Evolutionary conservation across 2,797 vertebrate species (phyloP).

Genomic region (Hemibagrus guttatus): DNA sequence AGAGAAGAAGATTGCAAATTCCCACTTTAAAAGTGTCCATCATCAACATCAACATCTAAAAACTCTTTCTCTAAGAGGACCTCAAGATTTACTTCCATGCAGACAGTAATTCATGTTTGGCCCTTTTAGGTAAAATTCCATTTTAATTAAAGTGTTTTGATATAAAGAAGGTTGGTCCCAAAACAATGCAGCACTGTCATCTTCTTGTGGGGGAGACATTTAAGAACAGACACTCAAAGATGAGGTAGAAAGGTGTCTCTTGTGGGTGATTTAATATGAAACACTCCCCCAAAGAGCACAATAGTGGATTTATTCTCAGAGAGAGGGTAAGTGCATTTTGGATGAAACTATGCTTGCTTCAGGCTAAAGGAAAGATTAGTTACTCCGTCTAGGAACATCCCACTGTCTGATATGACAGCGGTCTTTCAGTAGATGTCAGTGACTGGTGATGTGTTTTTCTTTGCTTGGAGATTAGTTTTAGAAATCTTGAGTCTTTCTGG

Average conservation of each 20-base stretch:
- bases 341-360: constrained; percentile 42
- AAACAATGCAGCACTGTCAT: constrained; percentile 43
- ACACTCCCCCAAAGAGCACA: constrained; percentile 37
- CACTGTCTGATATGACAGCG: constrained; percentile 40
- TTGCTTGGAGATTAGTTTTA: constrained; percentile 22
- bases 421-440: constrained; percentile 33
- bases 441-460: constrained; percentile 9
- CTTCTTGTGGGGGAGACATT: constrained; percentile 25
- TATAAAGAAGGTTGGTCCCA: background rate
- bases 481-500: constrained; percentile 17
- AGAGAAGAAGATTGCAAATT: background rate
- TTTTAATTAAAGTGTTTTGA: constrained; percentile 47
- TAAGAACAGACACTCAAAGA: constrained; percentile 32
- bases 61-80: background rate
- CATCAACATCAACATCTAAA: background rate
- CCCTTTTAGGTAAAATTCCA: constrained; percentile 26
- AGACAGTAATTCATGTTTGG: constrained; percentile 13
- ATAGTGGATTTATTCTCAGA: constrained; percentile 47
- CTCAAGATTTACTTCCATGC: background rate
- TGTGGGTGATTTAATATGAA: constrained; percentile 44
- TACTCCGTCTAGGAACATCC: constrained; percentile 39
- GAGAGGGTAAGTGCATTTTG: constrained; percentile 9
- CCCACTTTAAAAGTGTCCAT: background rate
- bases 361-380: constrained; percentile 43
- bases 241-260: constrained; percentile 41